phyloP scores from a whole-genome alignment of 1,140 invertebrate genomes.

The Conus betulinus region DNA sequence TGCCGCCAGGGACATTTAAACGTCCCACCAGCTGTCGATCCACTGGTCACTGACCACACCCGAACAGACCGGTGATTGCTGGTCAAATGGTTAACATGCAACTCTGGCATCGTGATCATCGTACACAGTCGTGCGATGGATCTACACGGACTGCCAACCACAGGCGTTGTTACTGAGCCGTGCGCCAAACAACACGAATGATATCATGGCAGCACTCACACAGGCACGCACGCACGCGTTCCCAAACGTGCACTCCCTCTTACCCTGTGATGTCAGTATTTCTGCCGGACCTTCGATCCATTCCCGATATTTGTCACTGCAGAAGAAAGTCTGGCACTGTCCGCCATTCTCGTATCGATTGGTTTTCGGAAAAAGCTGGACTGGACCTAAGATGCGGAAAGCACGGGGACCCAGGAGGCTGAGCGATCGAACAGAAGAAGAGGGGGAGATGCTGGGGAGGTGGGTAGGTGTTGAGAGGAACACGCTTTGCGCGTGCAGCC shows the following conservation, averaged over 20 bases:
- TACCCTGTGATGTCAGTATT: conserved; percentile 30
- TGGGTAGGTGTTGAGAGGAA: background rate
- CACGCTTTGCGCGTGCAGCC: background rate
- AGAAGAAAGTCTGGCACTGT: conserved; percentile 15
- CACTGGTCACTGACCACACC: no score
- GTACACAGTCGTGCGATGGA: no score
- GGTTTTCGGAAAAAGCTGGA: background rate
- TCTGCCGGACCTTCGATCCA: conserved; percentile 24
- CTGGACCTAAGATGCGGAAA: background rate
- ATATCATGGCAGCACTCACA: no score
- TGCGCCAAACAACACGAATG: no score
- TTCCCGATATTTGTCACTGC: conserved; percentile 21
- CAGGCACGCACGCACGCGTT: background rate
- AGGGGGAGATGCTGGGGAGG: no score
- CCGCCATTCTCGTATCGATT: conserved; percentile 31
- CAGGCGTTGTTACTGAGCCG: no score
- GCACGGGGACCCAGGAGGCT: background rate
- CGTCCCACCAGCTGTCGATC: background rate
- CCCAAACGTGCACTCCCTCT: background rate
- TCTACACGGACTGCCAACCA: no score
- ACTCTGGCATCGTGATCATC: no score
- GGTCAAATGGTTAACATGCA: no score
- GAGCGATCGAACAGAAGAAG: background rate
- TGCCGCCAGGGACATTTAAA: background rate
- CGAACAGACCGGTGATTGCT: no score